Conservation (phyloP, 1,140 invertebrate genomes). For the Pachypeltis micranthus region DNA sequence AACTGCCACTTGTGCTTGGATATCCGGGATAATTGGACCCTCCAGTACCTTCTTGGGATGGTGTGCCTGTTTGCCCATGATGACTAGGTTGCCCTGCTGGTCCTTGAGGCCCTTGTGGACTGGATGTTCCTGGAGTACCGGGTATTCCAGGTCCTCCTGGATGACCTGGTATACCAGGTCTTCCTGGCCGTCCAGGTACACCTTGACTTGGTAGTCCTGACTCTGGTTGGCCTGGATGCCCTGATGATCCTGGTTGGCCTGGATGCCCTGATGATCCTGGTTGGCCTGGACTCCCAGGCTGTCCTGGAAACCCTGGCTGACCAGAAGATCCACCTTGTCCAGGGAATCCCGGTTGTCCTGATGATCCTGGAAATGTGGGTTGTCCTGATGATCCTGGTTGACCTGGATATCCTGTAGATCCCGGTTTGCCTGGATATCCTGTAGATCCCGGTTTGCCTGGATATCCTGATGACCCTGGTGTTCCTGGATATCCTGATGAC, state of each 20-base stretch:
- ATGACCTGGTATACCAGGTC: slow-evolving; percentile 18
- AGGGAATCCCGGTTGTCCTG: slow-evolving; percentile 23
- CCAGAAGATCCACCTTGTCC: slow-evolving; percentile 25
- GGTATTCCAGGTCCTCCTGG: slow-evolving; percentile 25
- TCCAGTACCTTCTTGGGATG: slow-evolving; percentile 19
- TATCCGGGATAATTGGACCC: slow-evolving; percentile 20
- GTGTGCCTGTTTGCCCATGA: slow-evolving; percentile 25
- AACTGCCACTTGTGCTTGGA: slow-evolving; percentile 15
- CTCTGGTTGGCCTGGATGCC: slow-evolving; percentile 25
- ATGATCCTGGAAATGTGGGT: too few species aligned
- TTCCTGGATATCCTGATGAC: slow-evolving; percentile 21
- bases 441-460: slow-evolving; percentile 26
- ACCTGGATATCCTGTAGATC: slow-evolving; percentile 26
- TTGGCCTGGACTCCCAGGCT: slow-evolving; percentile 25
- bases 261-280: slow-evolving; percentile 26
- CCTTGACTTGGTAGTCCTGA: slow-evolving; percentile 28
- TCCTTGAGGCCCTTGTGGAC: slow-evolving; percentile 21
- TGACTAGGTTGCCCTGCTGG: slow-evolving; percentile 28
- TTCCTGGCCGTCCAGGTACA: slow-evolving; percentile 27
- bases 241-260: slow-evolving; percentile 24
- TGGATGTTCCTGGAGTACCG: slow-evolving; percentile 22
- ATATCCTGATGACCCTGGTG: slow-evolving; percentile 20
- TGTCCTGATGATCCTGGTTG: slow-evolving; percentile 25
- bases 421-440: slow-evolving; percentile 27
- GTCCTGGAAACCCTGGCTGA: slow-evolving; percentile 24